These are phyloP conservation scores for Drosophila albomicans DNA, from an alignment of 1,140 invertebrate species.

Conservation along the genomic window DNA sequence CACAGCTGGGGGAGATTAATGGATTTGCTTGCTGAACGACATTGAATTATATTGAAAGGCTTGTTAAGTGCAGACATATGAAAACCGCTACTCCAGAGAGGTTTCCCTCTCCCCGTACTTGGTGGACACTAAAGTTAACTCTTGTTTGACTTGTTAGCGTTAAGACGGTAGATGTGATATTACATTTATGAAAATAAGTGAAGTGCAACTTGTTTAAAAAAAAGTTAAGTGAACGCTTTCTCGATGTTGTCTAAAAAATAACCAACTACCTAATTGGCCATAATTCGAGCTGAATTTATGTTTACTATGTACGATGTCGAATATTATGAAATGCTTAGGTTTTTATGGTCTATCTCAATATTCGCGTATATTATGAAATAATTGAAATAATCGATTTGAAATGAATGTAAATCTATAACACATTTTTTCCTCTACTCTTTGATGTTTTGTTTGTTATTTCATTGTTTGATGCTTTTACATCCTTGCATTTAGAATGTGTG, in stretches of 20 bases:
- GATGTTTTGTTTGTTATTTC: neutral
- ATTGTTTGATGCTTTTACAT: neutral
- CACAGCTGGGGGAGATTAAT: constrained; percentile 58
- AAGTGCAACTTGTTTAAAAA: neutral
- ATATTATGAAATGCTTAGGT: too few relatives aligned
- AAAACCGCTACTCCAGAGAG: constrained; percentile 6
- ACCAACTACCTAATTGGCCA: neutral
- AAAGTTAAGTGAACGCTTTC: neutral
- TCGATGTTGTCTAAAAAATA: too few relatives aligned
- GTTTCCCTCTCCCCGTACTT: neutral
- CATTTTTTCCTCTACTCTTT: too few relatives aligned
- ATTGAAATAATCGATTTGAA: too few relatives aligned
- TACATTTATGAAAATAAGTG: neutral
- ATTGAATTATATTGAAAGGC: constrained; percentile 59
- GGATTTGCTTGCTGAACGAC: constrained; percentile 38
- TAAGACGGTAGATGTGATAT: neutral
- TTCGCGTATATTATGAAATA: too few relatives aligned
- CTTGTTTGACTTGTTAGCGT: neutral
- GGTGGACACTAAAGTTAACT: constrained; percentile 17
- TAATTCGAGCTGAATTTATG: neutral
- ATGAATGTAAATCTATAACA: too few relatives aligned
- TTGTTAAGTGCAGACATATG: constrained; percentile 54
- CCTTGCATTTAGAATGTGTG: neutral
- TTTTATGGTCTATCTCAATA: too few relatives aligned
- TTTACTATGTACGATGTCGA: too few relatives aligned